phyloP scores from a whole-genome alignment of 1,140 invertebrate species.

The Thaumatotibia leucotreta region DNA sequence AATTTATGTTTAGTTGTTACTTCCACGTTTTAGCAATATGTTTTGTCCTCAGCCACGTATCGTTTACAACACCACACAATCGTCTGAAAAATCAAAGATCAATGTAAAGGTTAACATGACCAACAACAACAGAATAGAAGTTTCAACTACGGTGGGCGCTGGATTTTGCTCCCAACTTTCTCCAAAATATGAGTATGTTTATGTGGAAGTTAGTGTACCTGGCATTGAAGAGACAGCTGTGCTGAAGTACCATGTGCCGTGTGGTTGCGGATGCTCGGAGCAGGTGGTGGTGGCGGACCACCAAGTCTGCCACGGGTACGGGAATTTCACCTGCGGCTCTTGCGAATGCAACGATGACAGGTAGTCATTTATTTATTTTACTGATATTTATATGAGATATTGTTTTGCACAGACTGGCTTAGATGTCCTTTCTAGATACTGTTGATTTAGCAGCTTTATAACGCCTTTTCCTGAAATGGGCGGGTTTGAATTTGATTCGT shows the following conservation, averaged over 20 bases:
- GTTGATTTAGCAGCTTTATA: no score
- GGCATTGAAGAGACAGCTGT: conserved; percentile 25
- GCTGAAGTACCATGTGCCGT: conserved; percentile 48
- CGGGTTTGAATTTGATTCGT: no score
- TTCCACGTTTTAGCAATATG: background rate
- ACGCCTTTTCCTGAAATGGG: no score
- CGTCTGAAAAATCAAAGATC: conserved; percentile 17
- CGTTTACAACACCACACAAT: conserved; percentile 44
- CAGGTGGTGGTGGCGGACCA: conserved; percentile 64
- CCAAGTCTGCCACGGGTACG: conserved; percentile 61
- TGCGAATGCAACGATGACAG: conserved; percentile 80
- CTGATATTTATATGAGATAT: no score
- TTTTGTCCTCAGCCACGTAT: conserved; percentile 20
- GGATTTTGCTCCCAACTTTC: conserved; percentile 39
- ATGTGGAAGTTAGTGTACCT: conserved; percentile 32
- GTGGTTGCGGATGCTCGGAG: conserved; percentile 65
- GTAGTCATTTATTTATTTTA: no score
- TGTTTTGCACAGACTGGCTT: no score
- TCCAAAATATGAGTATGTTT: conserved; percentile 29
- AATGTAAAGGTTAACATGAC: background rate
- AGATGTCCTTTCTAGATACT: no score
- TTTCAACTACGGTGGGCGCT: background rate
- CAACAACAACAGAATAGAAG: background rate
- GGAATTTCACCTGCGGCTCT: conserved; percentile 81
- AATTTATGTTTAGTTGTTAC: conserved; percentile 19